Conservation (phyloP, 1,140 invertebrate species). For the Oreohelix idahoensis region DNA sequence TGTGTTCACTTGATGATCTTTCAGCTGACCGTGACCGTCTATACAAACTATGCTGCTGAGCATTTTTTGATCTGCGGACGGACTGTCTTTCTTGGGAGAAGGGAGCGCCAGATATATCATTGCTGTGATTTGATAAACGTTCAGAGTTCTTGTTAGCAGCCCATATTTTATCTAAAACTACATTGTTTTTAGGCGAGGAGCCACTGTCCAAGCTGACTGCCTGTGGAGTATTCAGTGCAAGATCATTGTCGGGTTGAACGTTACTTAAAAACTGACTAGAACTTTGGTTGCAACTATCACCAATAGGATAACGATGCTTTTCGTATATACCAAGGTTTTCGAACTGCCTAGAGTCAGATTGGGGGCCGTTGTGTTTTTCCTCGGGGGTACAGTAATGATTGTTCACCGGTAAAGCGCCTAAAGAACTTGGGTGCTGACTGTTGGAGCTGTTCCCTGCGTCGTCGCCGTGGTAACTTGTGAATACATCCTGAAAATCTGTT, state of each 20-base stretch:
- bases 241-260: neutral
- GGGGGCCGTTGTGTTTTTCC: no score
- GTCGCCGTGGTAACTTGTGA: no score
- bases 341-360: no score
- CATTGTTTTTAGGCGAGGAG: neutral
- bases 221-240: neutral
- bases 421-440: no score
- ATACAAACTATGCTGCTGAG: neutral
- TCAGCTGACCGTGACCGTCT: constrained; percentile 4
- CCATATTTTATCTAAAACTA: neutral
- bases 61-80: neutral
- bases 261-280: neutral
- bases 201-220: neutral
- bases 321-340: no score
- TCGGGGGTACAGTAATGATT: no score
- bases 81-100: neutral
- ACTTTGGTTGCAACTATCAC: no score
- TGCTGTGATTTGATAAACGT: neutral
- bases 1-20: neutral
- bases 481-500: no score
- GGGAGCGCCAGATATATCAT: neutral
- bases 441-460: no score
- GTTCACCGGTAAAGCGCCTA: no score
- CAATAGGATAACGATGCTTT: no score
- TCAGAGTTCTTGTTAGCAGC: neutral